A percentile compares a stretch with the other conserved stretches of the same genome.
Evolutionary conservation across 1,140 invertebrate species (phyloP).

Genomic region (Atta colombica): DNA sequence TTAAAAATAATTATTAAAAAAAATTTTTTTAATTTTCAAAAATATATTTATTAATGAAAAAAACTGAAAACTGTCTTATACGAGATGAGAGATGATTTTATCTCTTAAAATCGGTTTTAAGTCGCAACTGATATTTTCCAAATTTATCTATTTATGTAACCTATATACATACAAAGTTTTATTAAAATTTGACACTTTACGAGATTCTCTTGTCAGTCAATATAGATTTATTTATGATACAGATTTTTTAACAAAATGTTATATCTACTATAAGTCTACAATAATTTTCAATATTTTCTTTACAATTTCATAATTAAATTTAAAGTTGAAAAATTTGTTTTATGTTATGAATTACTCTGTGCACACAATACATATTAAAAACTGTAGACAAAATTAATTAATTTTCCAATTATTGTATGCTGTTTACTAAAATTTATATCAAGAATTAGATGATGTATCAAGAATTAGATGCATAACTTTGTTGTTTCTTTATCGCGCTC

Average conservation of each 20-base stretch:
- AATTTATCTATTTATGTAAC: no score
- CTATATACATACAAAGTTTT: no score
- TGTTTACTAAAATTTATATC: not conserved
- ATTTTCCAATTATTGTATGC: not conserved
- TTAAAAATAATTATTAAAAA: no score
- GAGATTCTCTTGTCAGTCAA: not conserved
- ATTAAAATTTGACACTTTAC: no score
- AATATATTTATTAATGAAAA: no score
- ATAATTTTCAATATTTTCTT: not conserved
- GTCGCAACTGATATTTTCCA: no score
- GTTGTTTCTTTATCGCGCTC: not conserved
- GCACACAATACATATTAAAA: not conserved
- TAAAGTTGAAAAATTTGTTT: not conserved
- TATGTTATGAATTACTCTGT: not conserved
- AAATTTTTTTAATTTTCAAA: no score
- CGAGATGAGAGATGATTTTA: no score
- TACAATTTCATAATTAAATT: not conserved
- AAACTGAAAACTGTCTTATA: no score
- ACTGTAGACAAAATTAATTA: not conserved
- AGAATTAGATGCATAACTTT: not conserved
- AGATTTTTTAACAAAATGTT: not conserved
- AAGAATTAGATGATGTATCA: not conserved
- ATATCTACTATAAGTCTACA: not conserved
- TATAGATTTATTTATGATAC: not conserved
- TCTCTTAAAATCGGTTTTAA: no score